Conservation (phyloP, 30 jellyfish, hydroid and myxozoan species). For the Aurelia aurita complex sp. Pacific region DNA sequence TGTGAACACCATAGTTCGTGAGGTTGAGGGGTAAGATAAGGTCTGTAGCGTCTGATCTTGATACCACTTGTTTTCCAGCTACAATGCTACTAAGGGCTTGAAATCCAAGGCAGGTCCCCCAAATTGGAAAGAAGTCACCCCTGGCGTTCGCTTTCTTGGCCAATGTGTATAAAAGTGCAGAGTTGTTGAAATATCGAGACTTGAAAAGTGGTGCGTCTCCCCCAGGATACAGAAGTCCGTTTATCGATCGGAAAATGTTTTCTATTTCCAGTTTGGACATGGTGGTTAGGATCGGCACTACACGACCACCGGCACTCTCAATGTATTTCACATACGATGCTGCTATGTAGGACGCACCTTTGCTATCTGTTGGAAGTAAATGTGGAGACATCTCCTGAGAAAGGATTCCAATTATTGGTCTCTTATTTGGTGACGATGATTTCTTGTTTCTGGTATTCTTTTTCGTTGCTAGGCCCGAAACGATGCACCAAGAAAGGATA, state of each 20-base stretch:
- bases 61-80: conserved; percentile 67
- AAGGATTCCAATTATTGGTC: conserved; percentile 92
- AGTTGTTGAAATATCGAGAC: conserved; percentile 71
- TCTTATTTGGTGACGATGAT: not conserved
- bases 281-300: conserved; percentile 85
- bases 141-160: conserved; percentile 70
- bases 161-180: conserved; percentile 56
- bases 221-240: conserved; percentile 95
- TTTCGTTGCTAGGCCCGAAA: too few species aligned
- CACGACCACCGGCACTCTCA: conserved; percentile 97
- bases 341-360: conserved; percentile 74
- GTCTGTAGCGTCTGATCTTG: conserved; percentile 59
- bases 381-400: conserved; percentile 73
- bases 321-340: conserved; percentile 93
- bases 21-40: conserved; percentile 63
- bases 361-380: conserved; percentile 34
- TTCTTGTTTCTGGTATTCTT: too few species aligned
- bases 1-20: conserved; percentile 23
- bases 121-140: conserved; percentile 93
- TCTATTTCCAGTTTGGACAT: conserved; percentile 58
- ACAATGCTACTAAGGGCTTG: conserved; percentile 71
- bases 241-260: conserved; percentile 61
- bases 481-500: too few species aligned
- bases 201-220: conserved; percentile 79
- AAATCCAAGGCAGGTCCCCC: conserved; percentile 99